Base-by-base conservation (phyloP, 2,888 invertebrate genomes). In the Ornithoptera priamus region DNA sequence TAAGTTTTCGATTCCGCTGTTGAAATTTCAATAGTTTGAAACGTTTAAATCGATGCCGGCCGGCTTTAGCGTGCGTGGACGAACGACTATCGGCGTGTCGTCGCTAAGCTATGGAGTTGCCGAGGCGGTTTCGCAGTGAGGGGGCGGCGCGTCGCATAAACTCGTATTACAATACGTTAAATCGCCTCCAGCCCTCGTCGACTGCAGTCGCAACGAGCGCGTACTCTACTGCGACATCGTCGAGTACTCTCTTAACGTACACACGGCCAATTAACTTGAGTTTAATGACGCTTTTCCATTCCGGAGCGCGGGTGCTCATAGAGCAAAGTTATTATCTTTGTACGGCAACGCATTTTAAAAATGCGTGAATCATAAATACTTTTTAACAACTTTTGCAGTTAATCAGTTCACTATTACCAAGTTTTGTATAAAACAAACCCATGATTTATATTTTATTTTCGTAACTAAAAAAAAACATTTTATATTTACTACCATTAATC, bases 151-250 rank as follows among this genome's bases (percentile, higher is more conserved):
- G 77, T 79, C 80, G 79, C 81, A 80, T 78, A 81, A 82, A 85
- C 82, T 82, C 81, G 79, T 81, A 84, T 84, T 85, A 86, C 85
- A 86, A 87, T 88, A 86, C 85, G 85, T 86, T 87, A 87, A 85
- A 86, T 81, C 84, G 85, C 85, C 85, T 84, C 78, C 81, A 83
- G 83, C 85, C 84, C 83, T 84, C 81, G 78, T 75, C 79, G 81
- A 80, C 81, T 82, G 82, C 81, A 84, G 84, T 83, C 82, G 82
- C 79, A 78, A 75, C 79, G 78, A 76, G 75, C 66, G 75, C 74
- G 77, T 81, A 81, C 76, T 78, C 79, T 78, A 80, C 79, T 75
- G 79, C 78, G 78, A 82, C 83, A 81, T 78, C 78, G 75, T 80
- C 79, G 77, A 83, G 80, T 78, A 78, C 78, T 77, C 81, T 80